Conservation (phyloP, 2,113 vertebrate species). For the Nycticebus coucang region DNA sequence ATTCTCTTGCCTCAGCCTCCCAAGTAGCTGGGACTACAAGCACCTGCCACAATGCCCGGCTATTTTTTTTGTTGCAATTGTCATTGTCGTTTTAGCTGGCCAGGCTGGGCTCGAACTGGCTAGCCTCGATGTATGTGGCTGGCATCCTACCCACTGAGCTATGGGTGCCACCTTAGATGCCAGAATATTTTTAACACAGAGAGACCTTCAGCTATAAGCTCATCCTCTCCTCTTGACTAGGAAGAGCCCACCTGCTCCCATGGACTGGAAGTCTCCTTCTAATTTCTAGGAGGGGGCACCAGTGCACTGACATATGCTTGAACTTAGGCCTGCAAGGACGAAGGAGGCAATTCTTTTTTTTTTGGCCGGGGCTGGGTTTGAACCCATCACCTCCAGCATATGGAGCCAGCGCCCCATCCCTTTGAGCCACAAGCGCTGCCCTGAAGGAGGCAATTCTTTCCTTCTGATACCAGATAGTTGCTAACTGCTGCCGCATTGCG, state of each 20-base stretch:
- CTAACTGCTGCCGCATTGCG: background rate
- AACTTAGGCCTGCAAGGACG: background rate
- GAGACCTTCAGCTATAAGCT: background rate
- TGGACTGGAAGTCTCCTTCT: background rate
- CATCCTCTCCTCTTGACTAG: background rate
- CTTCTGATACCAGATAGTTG: background rate
- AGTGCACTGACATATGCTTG: background rate
- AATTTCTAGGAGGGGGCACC: background rate
- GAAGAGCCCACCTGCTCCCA: background rate
- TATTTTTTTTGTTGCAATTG: too few relatives aligned
- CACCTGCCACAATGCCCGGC: too few relatives aligned
- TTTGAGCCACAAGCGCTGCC: too few relatives aligned
- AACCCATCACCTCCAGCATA: too few relatives aligned
- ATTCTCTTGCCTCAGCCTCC: too few relatives aligned
- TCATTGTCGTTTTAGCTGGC: too few relatives aligned
- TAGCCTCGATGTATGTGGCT: too few relatives aligned
- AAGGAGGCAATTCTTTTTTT: background rate
- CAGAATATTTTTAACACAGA: background rate
- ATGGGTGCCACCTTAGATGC: background rate
- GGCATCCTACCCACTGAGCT: too few relatives aligned
- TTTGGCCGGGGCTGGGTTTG: too few relatives aligned
- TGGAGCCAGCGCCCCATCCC: too few relatives aligned
- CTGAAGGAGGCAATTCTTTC: background rate
- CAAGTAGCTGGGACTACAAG: too few relatives aligned
- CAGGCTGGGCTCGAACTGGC: too few relatives aligned